phyloP scores from a whole-genome alignment of 92 coral and sea anemone genomes.

The Epizoanthus scotinus region DNA sequence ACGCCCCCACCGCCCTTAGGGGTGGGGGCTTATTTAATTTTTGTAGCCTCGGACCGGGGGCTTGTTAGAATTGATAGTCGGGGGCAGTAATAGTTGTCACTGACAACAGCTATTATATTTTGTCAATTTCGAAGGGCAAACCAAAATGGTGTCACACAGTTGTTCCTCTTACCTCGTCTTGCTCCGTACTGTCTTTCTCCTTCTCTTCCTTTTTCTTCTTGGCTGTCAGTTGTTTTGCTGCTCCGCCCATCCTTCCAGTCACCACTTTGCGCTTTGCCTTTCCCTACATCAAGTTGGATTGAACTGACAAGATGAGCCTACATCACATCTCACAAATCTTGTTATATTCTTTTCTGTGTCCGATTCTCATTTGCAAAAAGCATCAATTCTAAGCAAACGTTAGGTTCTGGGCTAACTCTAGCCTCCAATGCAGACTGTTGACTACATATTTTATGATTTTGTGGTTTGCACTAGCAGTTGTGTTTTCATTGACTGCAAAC shows the following conservation, averaged over 20 bases:
- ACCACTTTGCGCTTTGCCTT: conserved; percentile 92
- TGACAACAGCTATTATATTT: too few relatives aligned
- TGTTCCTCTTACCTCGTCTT: conserved; percentile 12
- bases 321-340: conserved; percentile 45
- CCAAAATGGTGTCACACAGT: too few relatives aligned
- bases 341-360: conserved; percentile 38
- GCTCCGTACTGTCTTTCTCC: conserved; percentile 57
- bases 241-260: conserved; percentile 97
- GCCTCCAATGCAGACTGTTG: too few relatives aligned
- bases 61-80: too few relatives aligned
- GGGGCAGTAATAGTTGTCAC: too few relatives aligned
- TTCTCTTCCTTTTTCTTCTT: conserved; percentile 95
- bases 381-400: background rate
- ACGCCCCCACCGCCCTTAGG: too few relatives aligned
- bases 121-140: too few relatives aligned
- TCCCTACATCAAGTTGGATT: conserved; percentile 93
- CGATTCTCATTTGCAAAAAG: background rate
- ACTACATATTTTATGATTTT: too few relatives aligned
- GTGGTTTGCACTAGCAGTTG: too few relatives aligned
- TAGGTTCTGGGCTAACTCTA: background rate
- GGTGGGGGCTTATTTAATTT: too few relatives aligned
- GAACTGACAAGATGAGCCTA: conserved; percentile 87
- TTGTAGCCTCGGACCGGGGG: too few relatives aligned
- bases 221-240: conserved; percentile 81
- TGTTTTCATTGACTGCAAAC: too few relatives aligned